These are phyloP conservation scores for Pheosia tremula DNA, from an alignment of 2,888 invertebrate species.

Conservation along the genomic window DNA sequence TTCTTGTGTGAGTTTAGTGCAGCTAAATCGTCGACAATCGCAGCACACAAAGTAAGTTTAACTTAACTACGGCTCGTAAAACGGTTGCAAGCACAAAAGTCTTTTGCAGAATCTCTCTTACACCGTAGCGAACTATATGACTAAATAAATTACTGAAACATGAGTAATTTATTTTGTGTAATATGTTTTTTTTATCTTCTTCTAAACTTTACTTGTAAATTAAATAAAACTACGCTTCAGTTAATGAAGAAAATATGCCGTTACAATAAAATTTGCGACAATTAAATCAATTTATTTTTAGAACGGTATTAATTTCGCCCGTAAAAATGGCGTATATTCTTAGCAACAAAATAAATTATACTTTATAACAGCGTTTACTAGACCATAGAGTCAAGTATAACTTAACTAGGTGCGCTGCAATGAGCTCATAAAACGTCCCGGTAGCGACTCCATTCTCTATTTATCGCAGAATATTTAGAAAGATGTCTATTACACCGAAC, in stretches of 20 bases:
- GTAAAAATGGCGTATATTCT: too few species aligned
- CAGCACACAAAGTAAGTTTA: constrained; percentile 45
- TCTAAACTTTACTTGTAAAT: too few species aligned
- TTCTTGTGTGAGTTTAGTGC: constrained; percentile 29
- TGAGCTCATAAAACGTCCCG: background rate
- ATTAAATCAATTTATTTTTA: too few species aligned
- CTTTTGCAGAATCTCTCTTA: constrained; percentile 24
- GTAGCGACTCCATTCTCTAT: background rate
- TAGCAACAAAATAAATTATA: background rate
- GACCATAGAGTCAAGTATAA: background rate
- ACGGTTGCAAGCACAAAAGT: constrained; percentile 48
- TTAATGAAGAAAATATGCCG: too few species aligned
- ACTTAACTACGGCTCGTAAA: constrained; percentile 49
- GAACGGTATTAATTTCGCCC: too few species aligned
- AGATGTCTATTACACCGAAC: background rate
- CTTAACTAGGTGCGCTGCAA: background rate
- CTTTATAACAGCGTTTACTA: background rate
- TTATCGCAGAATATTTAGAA: background rate
- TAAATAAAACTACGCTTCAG: too few species aligned
- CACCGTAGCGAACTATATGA: constrained; percentile 37
- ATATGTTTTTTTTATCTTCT: too few species aligned
- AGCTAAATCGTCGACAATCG: constrained; percentile 44
- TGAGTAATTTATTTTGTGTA: too few species aligned
- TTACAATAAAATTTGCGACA: too few species aligned
- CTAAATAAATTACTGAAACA: too few species aligned